phyloP scores from a whole-genome alignment of 2,888 invertebrate species.

The Ernsta delagoae region DNA sequence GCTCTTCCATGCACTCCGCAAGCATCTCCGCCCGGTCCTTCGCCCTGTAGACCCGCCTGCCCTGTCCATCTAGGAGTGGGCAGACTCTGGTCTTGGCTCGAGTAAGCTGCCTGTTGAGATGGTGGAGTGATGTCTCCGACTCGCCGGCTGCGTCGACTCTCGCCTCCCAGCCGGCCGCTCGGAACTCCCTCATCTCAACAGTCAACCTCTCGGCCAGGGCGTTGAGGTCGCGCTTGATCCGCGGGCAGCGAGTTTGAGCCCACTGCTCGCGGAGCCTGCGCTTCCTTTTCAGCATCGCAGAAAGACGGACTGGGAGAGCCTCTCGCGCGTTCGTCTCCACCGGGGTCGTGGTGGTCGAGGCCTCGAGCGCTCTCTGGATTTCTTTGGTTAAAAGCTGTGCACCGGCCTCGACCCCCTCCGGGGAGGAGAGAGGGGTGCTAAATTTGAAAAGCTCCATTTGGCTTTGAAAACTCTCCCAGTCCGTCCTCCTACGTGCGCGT shows the following conservation, averaged over 20 bases:
- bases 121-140: background rate
- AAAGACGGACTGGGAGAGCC: background rate
- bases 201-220: constrained; percentile 1
- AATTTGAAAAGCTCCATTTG: background rate
- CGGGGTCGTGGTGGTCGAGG: background rate
- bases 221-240: constrained; percentile 7
- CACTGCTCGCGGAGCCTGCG: background rate
- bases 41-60: background rate
- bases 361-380: background rate
- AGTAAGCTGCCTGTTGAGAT: constrained; percentile 15
- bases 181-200: constrained; percentile 3
- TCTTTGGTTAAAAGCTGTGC: background rate
- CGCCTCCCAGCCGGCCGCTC: background rate
- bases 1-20: constrained; percentile 1
- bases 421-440: background rate
- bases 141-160: background rate
- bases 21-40: background rate
- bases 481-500: background rate
- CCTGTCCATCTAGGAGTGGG: background rate
- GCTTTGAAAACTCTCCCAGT: background rate
- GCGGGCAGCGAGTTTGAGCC: background rate
- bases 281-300: background rate
- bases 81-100: background rate
- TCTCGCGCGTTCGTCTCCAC: background rate
- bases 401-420: background rate